phyloP scores from a whole-genome alignment of 2,113 vertebrate genomes.

The Labeo catla region DNA sequence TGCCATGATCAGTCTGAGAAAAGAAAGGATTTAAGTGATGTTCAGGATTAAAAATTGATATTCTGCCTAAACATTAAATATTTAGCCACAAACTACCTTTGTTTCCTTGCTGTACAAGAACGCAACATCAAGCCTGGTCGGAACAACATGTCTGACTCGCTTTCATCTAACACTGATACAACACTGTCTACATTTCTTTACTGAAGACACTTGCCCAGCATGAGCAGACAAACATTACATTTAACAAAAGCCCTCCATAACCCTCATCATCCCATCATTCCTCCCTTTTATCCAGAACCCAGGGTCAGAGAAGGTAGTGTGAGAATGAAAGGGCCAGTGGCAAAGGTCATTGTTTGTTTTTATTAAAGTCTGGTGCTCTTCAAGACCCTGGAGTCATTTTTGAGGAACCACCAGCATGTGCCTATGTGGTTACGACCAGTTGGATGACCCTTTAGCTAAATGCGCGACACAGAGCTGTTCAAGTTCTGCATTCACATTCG shows the following conservation, averaged over 20 bases:
- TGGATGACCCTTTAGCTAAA: conserved; percentile 3
- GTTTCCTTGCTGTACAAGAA: conserved; percentile 33
- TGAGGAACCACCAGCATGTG: not conserved
- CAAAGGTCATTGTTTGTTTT: not conserved
- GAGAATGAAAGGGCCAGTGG: not conserved
- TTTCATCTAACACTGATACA: conserved; percentile 36
- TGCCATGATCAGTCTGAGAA: not conserved
- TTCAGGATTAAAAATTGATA: conserved; percentile 44
- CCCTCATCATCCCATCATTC: conserved; percentile 1
- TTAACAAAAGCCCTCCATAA: not conserved
- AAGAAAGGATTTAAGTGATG: not conserved
- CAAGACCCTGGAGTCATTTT: not conserved
- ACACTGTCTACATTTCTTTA: not conserved
- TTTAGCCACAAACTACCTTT: conserved; percentile 45
- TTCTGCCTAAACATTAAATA: conserved; percentile 42
- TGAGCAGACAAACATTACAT: not conserved
- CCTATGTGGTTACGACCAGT: not conserved
- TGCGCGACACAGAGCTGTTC: not conserved
- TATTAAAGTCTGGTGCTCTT: not conserved
- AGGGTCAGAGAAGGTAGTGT: conserved; percentile 1
- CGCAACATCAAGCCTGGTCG: conserved; percentile 32
- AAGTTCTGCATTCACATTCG: not conserved
- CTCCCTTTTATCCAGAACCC: not conserved
- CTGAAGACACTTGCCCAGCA: not conserved
- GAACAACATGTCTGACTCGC: conserved; percentile 24